Percentiles rank a stretch among this genome's conserved stretches.
Evolutionary conservation across 2,888 invertebrate species (phyloP).

Genomic region (Brassicogethes aeneus): DNA sequence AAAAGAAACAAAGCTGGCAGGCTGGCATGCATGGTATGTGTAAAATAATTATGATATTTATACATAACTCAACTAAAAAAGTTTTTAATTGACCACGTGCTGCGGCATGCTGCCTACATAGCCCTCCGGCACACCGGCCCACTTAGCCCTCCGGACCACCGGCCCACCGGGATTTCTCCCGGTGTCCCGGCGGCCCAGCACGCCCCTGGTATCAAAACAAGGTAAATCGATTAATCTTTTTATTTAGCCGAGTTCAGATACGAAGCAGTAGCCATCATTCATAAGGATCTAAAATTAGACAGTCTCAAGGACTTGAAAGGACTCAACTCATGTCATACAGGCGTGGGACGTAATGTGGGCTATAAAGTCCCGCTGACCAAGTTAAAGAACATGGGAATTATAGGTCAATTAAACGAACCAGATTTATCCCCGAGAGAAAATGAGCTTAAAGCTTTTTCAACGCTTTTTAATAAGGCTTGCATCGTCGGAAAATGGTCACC

Average conservation of each 20-base stretch:
- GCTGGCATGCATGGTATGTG: too few relatives aligned
- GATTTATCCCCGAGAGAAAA: conserved; percentile 66
- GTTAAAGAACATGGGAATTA: conserved; percentile 60
- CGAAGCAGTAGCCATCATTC: conserved; percentile 72
- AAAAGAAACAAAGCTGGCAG: too few relatives aligned
- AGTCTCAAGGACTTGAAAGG: conserved; percentile 62
- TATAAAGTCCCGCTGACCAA: conserved; percentile 76
- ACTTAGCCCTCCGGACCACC: too few relatives aligned
- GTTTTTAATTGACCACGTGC: too few relatives aligned
- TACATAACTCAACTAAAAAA: too few relatives aligned
- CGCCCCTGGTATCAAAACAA: too few relatives aligned
- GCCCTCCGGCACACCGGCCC: too few relatives aligned
- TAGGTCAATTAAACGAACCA: conserved; percentile 59
- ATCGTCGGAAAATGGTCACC: conserved; percentile 79
- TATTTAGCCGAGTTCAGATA: conserved; percentile 67
- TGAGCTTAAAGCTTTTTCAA: conserved; percentile 70
- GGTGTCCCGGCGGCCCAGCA: too few relatives aligned
- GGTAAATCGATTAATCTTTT: conserved; percentile 7
- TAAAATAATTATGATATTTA: too few relatives aligned
- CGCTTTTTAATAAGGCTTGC: conserved; percentile 75
- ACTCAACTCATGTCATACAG: conserved; percentile 78
- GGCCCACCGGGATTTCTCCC: too few relatives aligned
- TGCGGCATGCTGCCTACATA: too few relatives aligned
- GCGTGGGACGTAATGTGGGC: conserved; percentile 79
- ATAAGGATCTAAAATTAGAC: conserved; percentile 62